Base-by-base conservation (phyloP, 1,140 invertebrate species). In the Campoletis sonorensis region DNA sequence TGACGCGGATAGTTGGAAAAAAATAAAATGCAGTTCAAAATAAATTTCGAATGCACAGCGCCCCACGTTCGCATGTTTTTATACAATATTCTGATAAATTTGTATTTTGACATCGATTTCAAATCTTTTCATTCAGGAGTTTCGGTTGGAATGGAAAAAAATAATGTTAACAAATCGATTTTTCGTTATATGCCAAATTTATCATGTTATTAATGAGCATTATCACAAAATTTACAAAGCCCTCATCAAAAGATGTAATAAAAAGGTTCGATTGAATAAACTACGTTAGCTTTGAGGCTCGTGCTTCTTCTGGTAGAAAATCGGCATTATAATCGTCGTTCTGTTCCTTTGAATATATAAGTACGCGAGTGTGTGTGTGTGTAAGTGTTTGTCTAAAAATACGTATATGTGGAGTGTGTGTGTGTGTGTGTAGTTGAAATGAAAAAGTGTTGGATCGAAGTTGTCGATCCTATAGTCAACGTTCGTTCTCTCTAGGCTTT, bases 181-280 rank as follows among this genome's bases (percentile, higher is more conserved):
- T 11, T 45, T 45, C 13, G 5, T 45, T 13, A 5, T 64, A 27
- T 64, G 23, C 8, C 11, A 64, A 64, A 64, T 15, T 70, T 11
- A 27, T 0, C 15, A 21, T 70, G 30, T 23, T 33, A 70, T 0
- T 70, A 70, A 70, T 70, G 67, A 16, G n/a, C 30, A 70, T 70
- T 70, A 70, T 33, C 30, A 33, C 67, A 26, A 30, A 21, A 33
- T 21, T 33, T 37, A 33, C 30, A 4, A 18, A 15, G 67, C 1
- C 30, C 8, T 33, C 30, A 33, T 33, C 27, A 16, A 33, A n/a
- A 30, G 54, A 61, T 78, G n/a, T n/a, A 45, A 78, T 78, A 64
- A 67, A 54, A 70, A 33, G 30, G n/a, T 64, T 78, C 76, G 58
- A 78, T 78, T 26, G 76, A 78, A 78, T 67, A 45, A 78, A 78